Percentiles rank a stretch among this genome's conserved stretches.
These are phyloP conservation scores for Tipula unca DNA, from an alignment of 2,888 invertebrate genomes.

Conservation along the genomic window DNA sequence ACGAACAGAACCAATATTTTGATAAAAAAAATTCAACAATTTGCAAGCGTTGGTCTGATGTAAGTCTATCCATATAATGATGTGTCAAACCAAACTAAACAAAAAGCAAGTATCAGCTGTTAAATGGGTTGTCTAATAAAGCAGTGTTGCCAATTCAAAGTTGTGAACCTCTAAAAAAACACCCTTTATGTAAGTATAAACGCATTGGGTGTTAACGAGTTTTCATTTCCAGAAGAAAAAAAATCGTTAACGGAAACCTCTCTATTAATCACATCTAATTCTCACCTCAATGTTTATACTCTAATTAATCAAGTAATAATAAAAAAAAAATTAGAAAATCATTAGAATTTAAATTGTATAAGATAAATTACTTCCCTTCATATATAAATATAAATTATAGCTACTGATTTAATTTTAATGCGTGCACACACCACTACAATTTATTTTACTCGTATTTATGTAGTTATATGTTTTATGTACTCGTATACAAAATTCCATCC, in stretches of 20 bases:
- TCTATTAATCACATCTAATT: not conserved
- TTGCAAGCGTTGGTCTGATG: too few relatives aligned
- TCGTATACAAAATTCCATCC: too few relatives aligned
- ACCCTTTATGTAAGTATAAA: too few relatives aligned
- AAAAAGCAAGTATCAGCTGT: too few relatives aligned
- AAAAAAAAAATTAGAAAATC: not conserved
- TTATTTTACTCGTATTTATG: not conserved
- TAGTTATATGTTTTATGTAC: not conserved
- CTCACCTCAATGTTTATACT: not conserved
- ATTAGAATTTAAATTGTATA: not conserved
- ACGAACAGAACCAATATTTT: too few relatives aligned
- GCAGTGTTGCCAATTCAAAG: too few relatives aligned
- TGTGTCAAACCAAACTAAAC: too few relatives aligned
- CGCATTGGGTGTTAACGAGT: not conserved
- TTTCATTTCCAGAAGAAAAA: not conserved
- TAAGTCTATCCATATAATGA: too few relatives aligned
- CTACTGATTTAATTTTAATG: not conserved
- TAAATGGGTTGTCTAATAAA: too few relatives aligned
- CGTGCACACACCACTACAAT: not conserved
- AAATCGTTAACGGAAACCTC: not conserved
- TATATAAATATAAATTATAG: not conserved
- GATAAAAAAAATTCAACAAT: too few relatives aligned
- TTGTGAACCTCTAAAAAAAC: too few relatives aligned
- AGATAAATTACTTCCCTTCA: not conserved
- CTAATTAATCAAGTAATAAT: not conserved